phyloP scores from a whole-genome alignment of 1,140 invertebrate species.

The Heliconius congener region DNA sequence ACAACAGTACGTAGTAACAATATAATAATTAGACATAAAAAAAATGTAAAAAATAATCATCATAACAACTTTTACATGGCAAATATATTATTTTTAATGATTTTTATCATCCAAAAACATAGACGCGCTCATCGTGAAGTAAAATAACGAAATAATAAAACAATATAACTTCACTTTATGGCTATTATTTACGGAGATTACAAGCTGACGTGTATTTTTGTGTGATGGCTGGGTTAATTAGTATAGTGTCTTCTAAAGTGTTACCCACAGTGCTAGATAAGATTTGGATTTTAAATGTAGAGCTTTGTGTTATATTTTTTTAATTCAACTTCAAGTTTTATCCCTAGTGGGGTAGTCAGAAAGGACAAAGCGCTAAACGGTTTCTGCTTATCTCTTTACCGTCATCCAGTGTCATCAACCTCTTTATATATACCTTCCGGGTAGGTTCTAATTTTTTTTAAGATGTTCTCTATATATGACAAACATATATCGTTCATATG shows the following conservation, averaged over 20 bases:
- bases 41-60: not conserved
- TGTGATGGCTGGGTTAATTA: slow-evolving; percentile 33
- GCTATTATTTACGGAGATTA: slow-evolving; percentile 37
- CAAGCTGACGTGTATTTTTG: slow-evolving; percentile 25
- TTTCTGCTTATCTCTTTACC: not conserved
- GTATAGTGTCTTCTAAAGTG: not conserved
- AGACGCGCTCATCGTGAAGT: slow-evolving; percentile 9
- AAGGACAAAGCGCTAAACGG: no score
- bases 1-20: not conserved
- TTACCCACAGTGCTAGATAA: not conserved
- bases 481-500: no score
- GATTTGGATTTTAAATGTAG: not conserved
- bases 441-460: no score
- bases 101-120: slow-evolving; percentile 13
- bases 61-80: slow-evolving; percentile 4
- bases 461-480: no score
- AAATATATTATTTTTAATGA: slow-evolving; percentile 14
- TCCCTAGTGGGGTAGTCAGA: no score
- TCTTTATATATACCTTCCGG: not conserved
- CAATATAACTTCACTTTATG: slow-evolving; percentile 34
- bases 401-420: not conserved
- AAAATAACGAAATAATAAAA: slow-evolving; percentile 25
- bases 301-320: no score
- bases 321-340: no score
- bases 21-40: not conserved